Conservation (phyloP, 2,797 vertebrate genomes). For the Sebastes vulpes region DNA sequence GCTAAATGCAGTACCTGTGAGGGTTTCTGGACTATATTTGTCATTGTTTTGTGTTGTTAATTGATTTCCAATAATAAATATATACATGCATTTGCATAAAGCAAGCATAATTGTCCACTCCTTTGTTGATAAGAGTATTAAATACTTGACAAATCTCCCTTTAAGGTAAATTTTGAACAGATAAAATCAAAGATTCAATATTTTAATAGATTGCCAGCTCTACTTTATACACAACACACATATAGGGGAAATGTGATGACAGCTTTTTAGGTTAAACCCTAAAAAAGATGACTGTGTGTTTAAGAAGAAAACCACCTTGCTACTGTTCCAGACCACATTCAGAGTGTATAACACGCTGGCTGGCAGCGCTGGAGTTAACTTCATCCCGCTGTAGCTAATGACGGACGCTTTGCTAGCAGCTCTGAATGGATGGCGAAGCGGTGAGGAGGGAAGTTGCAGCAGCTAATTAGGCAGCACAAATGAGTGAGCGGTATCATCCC, state of each 20-base stretch:
- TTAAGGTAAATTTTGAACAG: too few species aligned
- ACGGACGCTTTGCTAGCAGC: slow-evolving; percentile 48
- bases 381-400: slow-evolving; percentile 42
- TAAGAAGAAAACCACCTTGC: background rate
- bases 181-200: too few species aligned
- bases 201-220: too few species aligned
- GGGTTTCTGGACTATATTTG: too few species aligned
- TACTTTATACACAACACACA: background rate
- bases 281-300: slow-evolving; percentile 17
- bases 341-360: background rate
- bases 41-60: too few species aligned
- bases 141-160: too few species aligned
- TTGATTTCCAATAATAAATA: too few species aligned
- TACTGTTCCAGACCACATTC: slow-evolving; percentile 17
- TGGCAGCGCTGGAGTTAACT: slow-evolving; percentile 34
- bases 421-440: slow-evolving; percentile 72
- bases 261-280: slow-evolving; percentile 15
- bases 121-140: too few species aligned
- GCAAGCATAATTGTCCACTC: too few species aligned
- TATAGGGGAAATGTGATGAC: slow-evolving; percentile 16
- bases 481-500: slow-evolving; percentile 66
- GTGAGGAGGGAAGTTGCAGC: slow-evolving; percentile 56
- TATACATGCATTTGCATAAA: too few species aligned
- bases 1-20: too few species aligned
- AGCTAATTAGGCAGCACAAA: slow-evolving; percentile 79